These are phyloP conservation scores for Drosophila neotestacea DNA, from an alignment of 2,888 invertebrate species.

Conservation along the genomic window DNA sequence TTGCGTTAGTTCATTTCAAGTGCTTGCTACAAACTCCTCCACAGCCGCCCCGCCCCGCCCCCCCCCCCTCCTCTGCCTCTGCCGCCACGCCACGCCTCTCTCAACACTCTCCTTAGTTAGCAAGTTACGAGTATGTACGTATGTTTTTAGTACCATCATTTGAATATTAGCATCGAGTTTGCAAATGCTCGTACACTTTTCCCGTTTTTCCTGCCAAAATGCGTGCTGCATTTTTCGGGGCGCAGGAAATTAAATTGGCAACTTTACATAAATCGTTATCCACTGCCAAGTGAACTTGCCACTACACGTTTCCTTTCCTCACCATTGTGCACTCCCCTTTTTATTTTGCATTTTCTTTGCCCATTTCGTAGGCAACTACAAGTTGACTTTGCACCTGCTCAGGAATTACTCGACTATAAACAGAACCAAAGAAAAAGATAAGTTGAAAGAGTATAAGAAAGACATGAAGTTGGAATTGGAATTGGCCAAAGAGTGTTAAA, in stretches of 20 bases:
- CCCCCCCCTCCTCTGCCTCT: not conserved
- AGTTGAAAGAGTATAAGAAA: not conserved
- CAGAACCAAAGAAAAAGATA: not conserved
- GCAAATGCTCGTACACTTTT: slow-evolving; percentile 20
- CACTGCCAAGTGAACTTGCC: slow-evolving; percentile 9
- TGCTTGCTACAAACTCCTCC: slow-evolving; percentile 1
- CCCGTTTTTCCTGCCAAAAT: slow-evolving; percentile 28
- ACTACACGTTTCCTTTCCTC: not conserved
- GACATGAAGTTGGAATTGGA: not conserved
- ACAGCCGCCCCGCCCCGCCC: not conserved
- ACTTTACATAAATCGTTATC: slow-evolving; percentile 62
- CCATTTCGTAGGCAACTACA: slow-evolving; percentile 6
- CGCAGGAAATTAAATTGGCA: slow-evolving; percentile 70
- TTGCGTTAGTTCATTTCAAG: slow-evolving; percentile 69
- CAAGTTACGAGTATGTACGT: slow-evolving; percentile 23
- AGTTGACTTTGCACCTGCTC: slow-evolving; percentile 9
- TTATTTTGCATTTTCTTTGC: slow-evolving; percentile 10
- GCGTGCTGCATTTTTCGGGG: slow-evolving; percentile 49
- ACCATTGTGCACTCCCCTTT: not conserved
- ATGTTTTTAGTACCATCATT: slow-evolving; percentile 58
- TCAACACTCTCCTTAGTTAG: slow-evolving; percentile 11
- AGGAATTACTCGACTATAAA: slow-evolving; percentile 6
- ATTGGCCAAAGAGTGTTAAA: not conserved
- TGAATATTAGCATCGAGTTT: slow-evolving; percentile 43
- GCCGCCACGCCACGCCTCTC: not conserved